Percentiles rank a stretch among this genome's conserved stretches.
phyloP scores from a whole-genome alignment of 2,888 invertebrate genomes.

The Melikaiella ostensackeni region DNA sequence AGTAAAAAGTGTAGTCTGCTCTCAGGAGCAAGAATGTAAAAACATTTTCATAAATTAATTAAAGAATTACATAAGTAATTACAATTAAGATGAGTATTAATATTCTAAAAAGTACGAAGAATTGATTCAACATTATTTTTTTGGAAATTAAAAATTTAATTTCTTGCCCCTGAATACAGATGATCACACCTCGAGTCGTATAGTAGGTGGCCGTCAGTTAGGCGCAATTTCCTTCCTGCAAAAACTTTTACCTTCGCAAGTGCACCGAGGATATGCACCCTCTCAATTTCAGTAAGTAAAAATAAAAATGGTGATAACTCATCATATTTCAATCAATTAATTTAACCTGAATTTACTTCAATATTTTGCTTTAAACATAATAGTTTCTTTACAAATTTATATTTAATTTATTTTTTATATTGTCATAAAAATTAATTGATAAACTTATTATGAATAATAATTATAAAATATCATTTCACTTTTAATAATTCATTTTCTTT shows the following conservation, averaged over 20 bases:
- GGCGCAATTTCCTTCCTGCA: constrained; percentile 21
- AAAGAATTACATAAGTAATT: background rate
- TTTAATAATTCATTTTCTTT: too few relatives aligned
- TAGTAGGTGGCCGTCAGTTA: constrained; percentile 8
- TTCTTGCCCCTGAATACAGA: constrained; percentile 27
- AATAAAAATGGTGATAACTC: background rate
- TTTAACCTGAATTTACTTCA: background rate
- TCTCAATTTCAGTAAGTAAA: constrained; percentile 14
- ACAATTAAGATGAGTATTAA: background rate
- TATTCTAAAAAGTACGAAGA: background rate
- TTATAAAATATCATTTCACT: too few relatives aligned
- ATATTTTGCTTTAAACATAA: too few relatives aligned
- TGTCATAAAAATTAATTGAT: too few relatives aligned
- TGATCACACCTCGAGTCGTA: background rate
- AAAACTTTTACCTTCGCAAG: constrained; percentile 6
- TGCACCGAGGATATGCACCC: background rate
- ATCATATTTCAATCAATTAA: background rate
- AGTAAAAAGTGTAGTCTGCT: background rate
- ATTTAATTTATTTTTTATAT: too few relatives aligned
- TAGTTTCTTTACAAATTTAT: too few relatives aligned
- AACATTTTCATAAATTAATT: background rate
- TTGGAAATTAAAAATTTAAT: background rate
- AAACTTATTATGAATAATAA: too few relatives aligned
- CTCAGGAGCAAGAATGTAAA: background rate
- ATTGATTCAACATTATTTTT: background rate